Percentiles rank a stretch among this genome's conserved stretches.
These are phyloP conservation scores for Syncerus caffer DNA, from an alignment of 2,797 vertebrate species.

Conservation along the genomic window DNA sequence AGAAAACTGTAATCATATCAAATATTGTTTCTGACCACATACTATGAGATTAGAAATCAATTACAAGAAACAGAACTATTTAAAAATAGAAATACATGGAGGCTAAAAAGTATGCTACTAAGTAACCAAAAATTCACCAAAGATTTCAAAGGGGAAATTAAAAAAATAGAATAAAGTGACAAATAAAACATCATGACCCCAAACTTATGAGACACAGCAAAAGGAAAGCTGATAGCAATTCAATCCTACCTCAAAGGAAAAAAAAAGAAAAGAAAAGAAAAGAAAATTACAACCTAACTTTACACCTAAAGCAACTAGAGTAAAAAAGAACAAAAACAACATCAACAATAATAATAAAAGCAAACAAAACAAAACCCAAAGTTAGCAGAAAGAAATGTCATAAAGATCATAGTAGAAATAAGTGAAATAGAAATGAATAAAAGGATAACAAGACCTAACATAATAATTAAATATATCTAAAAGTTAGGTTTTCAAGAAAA, in stretches of 20 bases:
- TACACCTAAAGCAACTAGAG: not conserved
- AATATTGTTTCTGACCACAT: not conserved
- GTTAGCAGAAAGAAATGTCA: not conserved
- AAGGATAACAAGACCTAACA: not conserved
- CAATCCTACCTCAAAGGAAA: not conserved
- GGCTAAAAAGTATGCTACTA: not conserved
- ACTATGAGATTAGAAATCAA: not conserved
- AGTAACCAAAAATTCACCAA: not conserved
- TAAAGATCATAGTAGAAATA: not conserved
- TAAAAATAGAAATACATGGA: not conserved
- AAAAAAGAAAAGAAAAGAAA: not conserved
- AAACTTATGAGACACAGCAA: not conserved
- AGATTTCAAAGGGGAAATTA: not conserved
- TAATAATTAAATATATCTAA: not conserved
- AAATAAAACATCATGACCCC: not conserved
- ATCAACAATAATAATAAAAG: not conserved
- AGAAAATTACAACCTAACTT: not conserved
- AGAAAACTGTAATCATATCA: not conserved
- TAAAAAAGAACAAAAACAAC: not conserved
- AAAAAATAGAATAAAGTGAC: not conserved
- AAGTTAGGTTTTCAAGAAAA: not conserved
- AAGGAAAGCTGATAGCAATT: not conserved
- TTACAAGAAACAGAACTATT: not conserved
- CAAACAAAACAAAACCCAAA: not conserved
- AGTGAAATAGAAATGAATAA: not conserved